Evolutionary conservation across 2,797 vertebrate species (phyloP), one percentile per base, ranked within the genome.

Genomic region (Esox masquinongy): DNA sequence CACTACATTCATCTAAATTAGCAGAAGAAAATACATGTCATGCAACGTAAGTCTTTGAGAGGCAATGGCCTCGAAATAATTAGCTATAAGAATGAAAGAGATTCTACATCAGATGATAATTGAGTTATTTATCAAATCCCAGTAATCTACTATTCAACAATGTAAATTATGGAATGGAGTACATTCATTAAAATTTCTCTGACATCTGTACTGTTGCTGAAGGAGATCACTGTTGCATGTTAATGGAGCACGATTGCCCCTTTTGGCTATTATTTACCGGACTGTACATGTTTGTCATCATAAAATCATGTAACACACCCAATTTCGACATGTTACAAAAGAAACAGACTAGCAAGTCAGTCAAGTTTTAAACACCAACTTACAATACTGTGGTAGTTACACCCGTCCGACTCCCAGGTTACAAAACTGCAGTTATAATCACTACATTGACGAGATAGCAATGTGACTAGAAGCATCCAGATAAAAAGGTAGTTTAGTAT

Each of bases 1-100:
- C 43, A 47, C 43, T 47, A 14, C 43, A 47, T 47, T 47, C 43
- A 47, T 47, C 12, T 12, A 47, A 11, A 47, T 47, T 47, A 12
- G 11, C 43, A 47, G 12, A 14, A 47, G 43, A 24, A 61, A 24
- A 61, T 24, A 61, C 22, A 59, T 56, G 19, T 59, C n/a, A n/a
- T 59, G 19, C 53, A 59, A 43, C 39, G 1, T 43, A 43, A 43
- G 9, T 43, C 53, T 59, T 59, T 61, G n/a, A 61, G 56, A 24
- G 11, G 22, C 86, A 78, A 83, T 91, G 91, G 91, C 89, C 91
- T 92, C 90, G 88, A 93, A 92, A 91, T 86, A 17, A 91, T 90
- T 81, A 47, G 43, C 43, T 47, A 3, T 47, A 47, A 47, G 12
- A 47, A 47, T 47, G 9, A 43, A 43, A 43, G 9, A 14, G 43